These are phyloP conservation scores for Meloidogyne exigua DNA, from an alignment of 1,140 invertebrate species.

Conservation along the genomic window DNA sequence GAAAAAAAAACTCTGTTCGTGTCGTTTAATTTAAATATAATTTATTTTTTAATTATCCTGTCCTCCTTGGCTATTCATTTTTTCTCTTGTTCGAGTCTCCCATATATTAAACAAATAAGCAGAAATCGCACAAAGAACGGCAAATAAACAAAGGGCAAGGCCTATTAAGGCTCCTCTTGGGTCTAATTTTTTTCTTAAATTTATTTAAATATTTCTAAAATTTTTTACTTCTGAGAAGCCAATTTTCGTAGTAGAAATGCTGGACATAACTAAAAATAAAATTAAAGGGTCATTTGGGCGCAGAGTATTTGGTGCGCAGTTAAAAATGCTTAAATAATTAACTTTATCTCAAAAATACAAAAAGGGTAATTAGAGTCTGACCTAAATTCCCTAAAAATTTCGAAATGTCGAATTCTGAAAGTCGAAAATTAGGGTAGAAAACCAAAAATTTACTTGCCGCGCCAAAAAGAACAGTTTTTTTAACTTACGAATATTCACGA, in stretches of 20 bases:
- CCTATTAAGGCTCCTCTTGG: conserved; percentile 18
- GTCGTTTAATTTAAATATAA: no score
- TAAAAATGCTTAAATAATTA: neutral
- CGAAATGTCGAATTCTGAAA: no score
- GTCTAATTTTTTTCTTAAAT: conserved; percentile 9
- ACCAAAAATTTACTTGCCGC: no score
- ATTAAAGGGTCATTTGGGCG: no score
- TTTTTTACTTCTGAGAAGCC: conserved; percentile 13
- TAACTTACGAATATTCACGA: conserved; percentile 15
- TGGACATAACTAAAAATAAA: conserved; percentile 14
- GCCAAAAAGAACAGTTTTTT: no score
- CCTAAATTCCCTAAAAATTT: no score
- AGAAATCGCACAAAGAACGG: conserved; percentile 14
- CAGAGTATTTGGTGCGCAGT: no score
- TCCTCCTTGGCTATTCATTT: neutral
- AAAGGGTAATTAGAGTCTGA: no score
- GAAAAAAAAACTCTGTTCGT: neutral
- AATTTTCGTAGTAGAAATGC: conserved; percentile 17
- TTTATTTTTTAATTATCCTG: no score
- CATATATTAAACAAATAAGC: conserved; percentile 9
- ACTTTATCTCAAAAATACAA: no score
- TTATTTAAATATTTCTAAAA: neutral
- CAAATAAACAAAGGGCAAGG: conserved; percentile 8
- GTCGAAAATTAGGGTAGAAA: no score
- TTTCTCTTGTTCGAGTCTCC: neutral